A percentile compares a stretch with the other conserved stretches of the same genome.
phyloP scores from a whole-genome alignment of 2,113 vertebrate genomes.

The Cisticola juncidis region DNA sequence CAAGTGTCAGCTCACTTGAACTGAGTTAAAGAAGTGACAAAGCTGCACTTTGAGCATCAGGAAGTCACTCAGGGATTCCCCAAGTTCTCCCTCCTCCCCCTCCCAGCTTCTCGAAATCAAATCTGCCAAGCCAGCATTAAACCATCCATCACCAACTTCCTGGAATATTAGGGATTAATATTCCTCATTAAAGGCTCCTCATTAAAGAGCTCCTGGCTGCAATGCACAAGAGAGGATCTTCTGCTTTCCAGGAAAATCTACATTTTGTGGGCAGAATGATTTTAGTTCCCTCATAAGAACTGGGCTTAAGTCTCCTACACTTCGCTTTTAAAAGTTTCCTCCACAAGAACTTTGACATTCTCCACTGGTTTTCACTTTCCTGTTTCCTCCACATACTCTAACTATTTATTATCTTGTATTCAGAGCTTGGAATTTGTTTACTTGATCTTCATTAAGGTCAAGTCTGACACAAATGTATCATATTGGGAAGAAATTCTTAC shows the following conservation, averaged over 20 bases:
- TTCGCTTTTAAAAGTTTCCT: neutral
- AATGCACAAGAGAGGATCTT: neutral
- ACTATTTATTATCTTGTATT: neutral
- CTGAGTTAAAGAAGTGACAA: neutral
- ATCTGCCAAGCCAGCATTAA: neutral
- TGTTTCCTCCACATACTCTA: neutral
- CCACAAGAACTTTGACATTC: neutral
- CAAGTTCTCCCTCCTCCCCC: neutral
- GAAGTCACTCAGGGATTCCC: neutral
- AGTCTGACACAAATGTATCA: neutral
- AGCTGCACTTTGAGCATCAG: neutral
- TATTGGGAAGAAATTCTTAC: rapidly evolving
- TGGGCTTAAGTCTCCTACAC: neutral
- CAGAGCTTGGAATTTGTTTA: neutral
- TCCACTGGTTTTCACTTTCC: neutral
- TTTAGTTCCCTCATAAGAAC: neutral
- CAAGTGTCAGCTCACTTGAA: neutral
- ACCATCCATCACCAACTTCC: neutral
- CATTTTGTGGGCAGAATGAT: neutral
- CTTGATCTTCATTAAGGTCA: neutral
- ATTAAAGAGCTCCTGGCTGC: neutral
- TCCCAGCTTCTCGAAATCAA: neutral
- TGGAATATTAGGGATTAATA: neutral
- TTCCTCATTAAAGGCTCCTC: neutral
- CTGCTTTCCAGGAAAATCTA: neutral